Evolutionary conservation across 2,888 invertebrate species (phyloP), one percentile per base, ranked within the genome.

Genomic region (Drosophila tanythrix): DNA sequence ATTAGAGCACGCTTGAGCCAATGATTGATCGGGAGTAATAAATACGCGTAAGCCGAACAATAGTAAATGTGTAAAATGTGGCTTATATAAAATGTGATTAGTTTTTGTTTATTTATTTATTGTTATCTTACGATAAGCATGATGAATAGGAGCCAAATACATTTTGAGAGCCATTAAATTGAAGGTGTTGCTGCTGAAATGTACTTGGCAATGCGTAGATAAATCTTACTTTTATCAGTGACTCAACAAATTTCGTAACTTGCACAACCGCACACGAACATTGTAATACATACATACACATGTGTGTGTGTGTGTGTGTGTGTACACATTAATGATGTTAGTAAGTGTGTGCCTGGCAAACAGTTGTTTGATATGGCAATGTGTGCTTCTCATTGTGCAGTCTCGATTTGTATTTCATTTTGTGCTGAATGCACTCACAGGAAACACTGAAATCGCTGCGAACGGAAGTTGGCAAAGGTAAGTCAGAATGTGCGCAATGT

Each of bases 401-500:
- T 51, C 35, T 55, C 35, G 15, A 46, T 35, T 38, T 18, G 25
- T 67, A 40, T 72, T 38, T 60, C 40, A 25, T 46, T 25, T 25
- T 21, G 10, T 40, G 46, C 36, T 35, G 38, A 69, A 66, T 77
- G 77, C 80, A 68, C 46, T 64, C 52, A 52, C 64, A 21, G 59
- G 53, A 64, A 76, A 53, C 27, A 51, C 71, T 48, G 52, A 73
- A 73, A 64, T 55, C 36, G 65, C 70, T 11, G 25, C 51, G 43
- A 79, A 48, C 82, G 82, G 88, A 83, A 83, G 85, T 68, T 67
- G 50, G 71, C 70, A 73, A 84, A 83, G 76, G 65, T 71, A 66
- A 75, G 72, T 69, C 53, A 63, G 70, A 66, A 50, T 66, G 18
- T 56, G 69, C 55, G 61, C 57, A 57, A 48, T 50, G 38, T n/a